Conservation (phyloP, 1,140 invertebrate genomes). For the Aphelenchoides fujianensis region DNA sequence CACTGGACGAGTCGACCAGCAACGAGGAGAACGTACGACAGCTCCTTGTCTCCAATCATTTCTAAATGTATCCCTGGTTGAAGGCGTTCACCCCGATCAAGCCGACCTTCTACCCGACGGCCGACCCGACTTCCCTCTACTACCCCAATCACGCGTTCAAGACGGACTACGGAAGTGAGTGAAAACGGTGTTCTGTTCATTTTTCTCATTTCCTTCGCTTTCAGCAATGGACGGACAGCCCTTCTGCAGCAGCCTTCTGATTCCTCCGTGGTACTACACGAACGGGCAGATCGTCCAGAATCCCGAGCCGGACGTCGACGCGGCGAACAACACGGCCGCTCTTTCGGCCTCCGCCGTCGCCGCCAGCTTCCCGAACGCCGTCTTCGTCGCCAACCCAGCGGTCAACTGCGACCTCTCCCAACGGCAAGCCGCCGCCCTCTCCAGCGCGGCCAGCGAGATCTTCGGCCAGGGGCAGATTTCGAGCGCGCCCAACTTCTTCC, state of each 20-base stretch:
- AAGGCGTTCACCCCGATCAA: constrained; percentile 25
- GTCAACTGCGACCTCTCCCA: neutral
- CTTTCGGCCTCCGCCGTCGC: neutral
- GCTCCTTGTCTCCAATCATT: constrained; percentile 4
- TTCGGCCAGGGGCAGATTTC: neutral
- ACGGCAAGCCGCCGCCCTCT: neutral
- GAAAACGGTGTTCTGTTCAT: constrained; percentile 3
- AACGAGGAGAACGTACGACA: constrained; percentile 6
- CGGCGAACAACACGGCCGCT: neutral
- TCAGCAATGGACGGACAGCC: constrained; percentile 11
- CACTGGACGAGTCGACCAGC: neutral
- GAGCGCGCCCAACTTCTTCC: constrained; percentile 18
- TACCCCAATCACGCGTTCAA: constrained; percentile 21
- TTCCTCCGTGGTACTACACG: constrained; percentile 4
- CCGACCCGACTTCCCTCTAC: constrained; percentile 13
- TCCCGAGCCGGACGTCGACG: neutral
- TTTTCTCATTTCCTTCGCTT: no score
- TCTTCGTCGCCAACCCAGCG: constrained; percentile 6
- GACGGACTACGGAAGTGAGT: constrained; percentile 24
- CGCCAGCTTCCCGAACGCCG: neutral
- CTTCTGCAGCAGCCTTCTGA: constrained; percentile 18
- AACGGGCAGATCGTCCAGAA: neutral
- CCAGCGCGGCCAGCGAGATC: neutral
- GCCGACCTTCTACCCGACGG: constrained; percentile 20
- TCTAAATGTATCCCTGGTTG: no score